Conservation (phyloP, 2,113 vertebrate genomes). For the Rhinoptilus africanus region DNA sequence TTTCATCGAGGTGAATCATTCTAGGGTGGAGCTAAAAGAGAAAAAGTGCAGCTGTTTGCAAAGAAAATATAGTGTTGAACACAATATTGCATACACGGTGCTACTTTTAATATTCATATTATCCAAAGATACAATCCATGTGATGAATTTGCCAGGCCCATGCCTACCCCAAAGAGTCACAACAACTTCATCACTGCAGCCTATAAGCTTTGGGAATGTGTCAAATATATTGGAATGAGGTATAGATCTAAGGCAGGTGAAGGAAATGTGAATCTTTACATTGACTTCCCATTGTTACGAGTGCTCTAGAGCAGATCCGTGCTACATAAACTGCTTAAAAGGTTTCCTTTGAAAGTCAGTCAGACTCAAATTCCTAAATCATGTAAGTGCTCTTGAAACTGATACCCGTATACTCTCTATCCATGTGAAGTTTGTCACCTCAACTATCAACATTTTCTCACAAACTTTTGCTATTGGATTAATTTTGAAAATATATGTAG, state of each 20-base stretch:
- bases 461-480: not conserved
- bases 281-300: not conserved
- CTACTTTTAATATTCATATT: not conserved
- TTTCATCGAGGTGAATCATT: not conserved
- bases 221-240: not conserved
- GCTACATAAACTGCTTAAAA: not conserved
- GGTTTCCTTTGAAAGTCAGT: not conserved
- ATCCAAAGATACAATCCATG: not conserved
- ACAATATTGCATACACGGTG: not conserved
- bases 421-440: not conserved
- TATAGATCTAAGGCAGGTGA: not conserved
- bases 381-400: not conserved
- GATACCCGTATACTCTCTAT: not conserved
- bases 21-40: not conserved
- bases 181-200: not conserved
- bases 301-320: not conserved
- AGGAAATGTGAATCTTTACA: not conserved
- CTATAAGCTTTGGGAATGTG: not conserved
- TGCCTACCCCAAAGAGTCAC: not conserved
- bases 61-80: not conserved
- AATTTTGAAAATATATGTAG: not conserved
- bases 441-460: not conserved
- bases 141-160: not conserved
- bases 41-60: not conserved
- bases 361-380: not conserved